phyloP scores from a whole-genome alignment of 2,113 vertebrate species.

The Numenius arquata region DNA sequence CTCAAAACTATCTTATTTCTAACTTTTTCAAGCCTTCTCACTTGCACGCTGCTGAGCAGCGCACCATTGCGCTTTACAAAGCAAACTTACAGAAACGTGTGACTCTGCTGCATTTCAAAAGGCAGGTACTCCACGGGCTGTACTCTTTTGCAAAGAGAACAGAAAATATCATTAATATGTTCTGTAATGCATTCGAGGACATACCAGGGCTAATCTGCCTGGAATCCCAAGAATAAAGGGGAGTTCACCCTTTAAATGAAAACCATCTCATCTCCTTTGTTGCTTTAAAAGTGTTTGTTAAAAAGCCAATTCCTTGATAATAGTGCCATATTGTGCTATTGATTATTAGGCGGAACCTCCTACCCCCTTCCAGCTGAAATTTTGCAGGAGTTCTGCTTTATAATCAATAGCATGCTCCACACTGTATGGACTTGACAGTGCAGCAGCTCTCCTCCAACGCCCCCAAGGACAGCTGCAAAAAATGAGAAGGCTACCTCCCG shows the following conservation, averaged over 20 bases:
- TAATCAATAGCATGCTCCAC: conserved; percentile 46
- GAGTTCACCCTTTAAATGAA: conserved; percentile 41
- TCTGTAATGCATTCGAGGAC: background rate
- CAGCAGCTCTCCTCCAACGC: conserved; percentile 23
- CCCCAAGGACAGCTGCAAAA: conserved; percentile 63
- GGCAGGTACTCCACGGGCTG: background rate
- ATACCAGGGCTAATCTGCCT: conserved; percentile 36
- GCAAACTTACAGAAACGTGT: background rate
- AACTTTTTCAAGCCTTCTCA: background rate
- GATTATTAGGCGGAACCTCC: conserved; percentile 47
- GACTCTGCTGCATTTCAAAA: background rate
- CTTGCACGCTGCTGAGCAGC: background rate
- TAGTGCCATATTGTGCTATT: conserved; percentile 46
- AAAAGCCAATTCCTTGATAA: conserved; percentile 49
- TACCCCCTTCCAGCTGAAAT: conserved; percentile 42
- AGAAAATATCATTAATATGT: background rate
- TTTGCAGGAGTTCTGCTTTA: conserved; percentile 48
- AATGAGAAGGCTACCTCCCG: conserved; percentile 39
- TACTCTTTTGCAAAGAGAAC: background rate
- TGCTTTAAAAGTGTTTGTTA: conserved; percentile 46
- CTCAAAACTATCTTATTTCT: background rate
- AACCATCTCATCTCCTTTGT: conserved; percentile 47
- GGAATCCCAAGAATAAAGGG: conserved; percentile 44
- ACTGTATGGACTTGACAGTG: conserved; percentile 1
- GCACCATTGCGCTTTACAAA: rapidly evolving